Evolutionary conservation across 2,113 vertebrate genomes (phyloP).

Genomic region (Himantopus leucocephalus): DNA sequence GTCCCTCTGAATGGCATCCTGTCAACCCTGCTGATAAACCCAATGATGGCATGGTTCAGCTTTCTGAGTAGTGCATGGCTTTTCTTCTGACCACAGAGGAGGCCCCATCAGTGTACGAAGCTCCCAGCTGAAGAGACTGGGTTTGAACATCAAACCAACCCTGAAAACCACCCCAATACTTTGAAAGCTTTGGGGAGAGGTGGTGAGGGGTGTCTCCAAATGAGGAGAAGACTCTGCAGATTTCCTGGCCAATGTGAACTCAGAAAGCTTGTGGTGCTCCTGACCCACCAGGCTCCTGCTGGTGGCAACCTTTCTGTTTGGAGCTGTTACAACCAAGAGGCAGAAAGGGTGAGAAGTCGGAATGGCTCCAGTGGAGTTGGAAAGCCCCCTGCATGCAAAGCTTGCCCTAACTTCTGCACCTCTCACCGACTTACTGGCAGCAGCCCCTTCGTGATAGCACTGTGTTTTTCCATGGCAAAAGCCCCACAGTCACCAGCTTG

Average conservation of each 20-base stretch:
- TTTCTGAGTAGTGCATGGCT: rapidly evolving
- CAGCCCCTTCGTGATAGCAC: rapidly evolving
- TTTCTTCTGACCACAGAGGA: not conserved
- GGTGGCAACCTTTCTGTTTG: not conserved
- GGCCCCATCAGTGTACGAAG: rapidly evolving
- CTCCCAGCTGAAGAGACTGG: rapidly evolving
- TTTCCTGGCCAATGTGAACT: rapidly evolving
- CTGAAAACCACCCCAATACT: not conserved
- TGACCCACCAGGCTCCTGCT: rapidly evolving
- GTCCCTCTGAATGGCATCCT: not conserved
- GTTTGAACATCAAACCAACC: not conserved
- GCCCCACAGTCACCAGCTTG: not conserved
- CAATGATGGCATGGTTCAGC: not conserved
- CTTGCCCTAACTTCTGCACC: not conserved
- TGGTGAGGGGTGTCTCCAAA: not conserved
- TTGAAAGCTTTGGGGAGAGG: not conserved
- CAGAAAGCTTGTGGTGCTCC: not conserved
- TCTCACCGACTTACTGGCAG: rapidly evolving
- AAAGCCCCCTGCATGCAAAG: not conserved
- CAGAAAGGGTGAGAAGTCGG: not conserved
- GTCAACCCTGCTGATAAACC: no score
- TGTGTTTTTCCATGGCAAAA: rapidly evolving
- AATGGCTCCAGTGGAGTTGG: not conserved
- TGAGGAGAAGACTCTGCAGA: rapidly evolving
- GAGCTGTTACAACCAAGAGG: rapidly evolving